Evolutionary conservation across 2,797 vertebrate species (phyloP).

Genomic region (Gastrophryne carolinensis): DNA sequence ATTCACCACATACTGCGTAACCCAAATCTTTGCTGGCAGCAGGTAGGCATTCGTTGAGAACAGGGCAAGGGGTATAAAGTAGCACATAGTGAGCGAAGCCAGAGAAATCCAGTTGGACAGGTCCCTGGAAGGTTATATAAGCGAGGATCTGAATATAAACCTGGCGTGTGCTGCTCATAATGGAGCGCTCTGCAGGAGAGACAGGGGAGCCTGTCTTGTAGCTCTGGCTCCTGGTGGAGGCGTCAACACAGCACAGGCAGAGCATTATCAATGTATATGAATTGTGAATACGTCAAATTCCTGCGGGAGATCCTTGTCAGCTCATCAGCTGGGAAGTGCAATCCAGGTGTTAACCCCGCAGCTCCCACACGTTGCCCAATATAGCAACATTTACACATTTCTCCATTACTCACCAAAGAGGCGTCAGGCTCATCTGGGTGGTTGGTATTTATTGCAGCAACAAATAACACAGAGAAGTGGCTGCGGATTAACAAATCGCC

Average conservation of each 20-base stretch:
- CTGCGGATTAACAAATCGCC: not conserved
- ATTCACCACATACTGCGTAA: no score
- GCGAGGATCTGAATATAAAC: not conserved
- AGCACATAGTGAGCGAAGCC: not conserved
- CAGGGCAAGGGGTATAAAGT: no score
- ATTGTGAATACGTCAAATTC: slow-evolving; percentile 13
- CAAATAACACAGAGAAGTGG: not conserved
- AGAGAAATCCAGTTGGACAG: slow-evolving; percentile 26
- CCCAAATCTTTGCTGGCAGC: no score
- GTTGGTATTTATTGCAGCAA: not conserved
- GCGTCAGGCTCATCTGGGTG: not conserved
- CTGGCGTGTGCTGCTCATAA: not conserved
- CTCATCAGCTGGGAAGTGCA: not conserved
- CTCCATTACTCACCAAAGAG: not conserved
- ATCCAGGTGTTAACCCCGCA: slow-evolving; percentile 2
- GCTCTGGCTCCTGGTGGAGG: not conserved
- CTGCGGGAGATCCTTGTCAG: not conserved
- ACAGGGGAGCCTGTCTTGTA: not conserved
- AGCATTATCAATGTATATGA: not conserved
- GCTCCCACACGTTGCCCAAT: not conserved
- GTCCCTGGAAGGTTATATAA: slow-evolving; percentile 21
- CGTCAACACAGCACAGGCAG: not conserved
- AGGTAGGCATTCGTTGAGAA: no score
- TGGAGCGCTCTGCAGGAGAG: not conserved
- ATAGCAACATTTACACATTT: not conserved